phyloP scores from a whole-genome alignment of 2,797 vertebrate genomes.

The Vespertilio murinus region DNA sequence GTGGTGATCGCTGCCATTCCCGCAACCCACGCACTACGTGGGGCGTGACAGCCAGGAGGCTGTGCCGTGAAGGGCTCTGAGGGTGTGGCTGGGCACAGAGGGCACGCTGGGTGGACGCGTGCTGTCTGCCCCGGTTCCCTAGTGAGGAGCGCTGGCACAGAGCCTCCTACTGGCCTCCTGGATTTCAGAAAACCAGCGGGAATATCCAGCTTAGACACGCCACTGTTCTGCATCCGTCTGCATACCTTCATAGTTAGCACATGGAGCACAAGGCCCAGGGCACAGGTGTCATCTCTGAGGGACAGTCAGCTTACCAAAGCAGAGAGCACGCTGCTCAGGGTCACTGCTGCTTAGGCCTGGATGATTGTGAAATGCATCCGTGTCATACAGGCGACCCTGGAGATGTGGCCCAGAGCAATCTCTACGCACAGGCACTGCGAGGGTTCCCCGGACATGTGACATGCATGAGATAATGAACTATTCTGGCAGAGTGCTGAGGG shows the following conservation, averaged over 20 bases:
- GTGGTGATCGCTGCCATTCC: too few relatives aligned
- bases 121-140: neutral
- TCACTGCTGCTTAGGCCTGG: neutral
- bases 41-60: neutral
- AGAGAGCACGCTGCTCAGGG: neutral
- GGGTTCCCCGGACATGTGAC: neutral
- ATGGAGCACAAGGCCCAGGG: neutral
- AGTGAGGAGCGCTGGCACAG: neutral
- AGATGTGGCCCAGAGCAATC: neutral
- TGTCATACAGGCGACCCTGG: neutral
- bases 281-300: neutral
- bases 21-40: rapidly evolving
- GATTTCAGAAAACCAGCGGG: neutral
- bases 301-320: neutral
- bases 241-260: neutral
- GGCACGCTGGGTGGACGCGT: neutral
- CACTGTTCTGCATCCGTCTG: neutral
- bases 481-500: neutral
- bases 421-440: neutral
- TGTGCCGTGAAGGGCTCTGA: neutral
- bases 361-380: neutral
- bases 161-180: neutral
- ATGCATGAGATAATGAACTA: neutral
- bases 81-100: neutral
- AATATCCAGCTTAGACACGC: neutral